These are phyloP conservation scores for Nothocercus julius DNA, from an alignment of 2,113 vertebrate species.

Conservation along the genomic window DNA sequence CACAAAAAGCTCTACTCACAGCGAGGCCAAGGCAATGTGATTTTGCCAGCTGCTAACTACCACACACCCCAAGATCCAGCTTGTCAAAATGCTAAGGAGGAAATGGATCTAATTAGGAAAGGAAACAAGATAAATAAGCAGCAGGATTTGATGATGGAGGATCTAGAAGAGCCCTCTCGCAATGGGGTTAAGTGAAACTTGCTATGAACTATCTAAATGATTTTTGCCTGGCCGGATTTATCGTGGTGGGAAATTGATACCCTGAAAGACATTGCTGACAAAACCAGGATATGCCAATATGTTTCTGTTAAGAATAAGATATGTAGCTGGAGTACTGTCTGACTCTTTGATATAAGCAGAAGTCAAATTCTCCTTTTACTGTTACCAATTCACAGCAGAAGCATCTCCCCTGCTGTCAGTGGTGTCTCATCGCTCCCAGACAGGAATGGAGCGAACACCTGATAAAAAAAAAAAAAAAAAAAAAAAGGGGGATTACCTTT, in stretches of 20 bases:
- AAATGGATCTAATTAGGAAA: slow-evolving; percentile 1
- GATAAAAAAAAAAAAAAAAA: not conserved
- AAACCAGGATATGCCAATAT: not conserved
- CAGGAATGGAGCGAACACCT: not conserved
- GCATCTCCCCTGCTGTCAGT: not conserved
- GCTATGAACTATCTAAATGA: not conserved
- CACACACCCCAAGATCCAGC: not conserved
- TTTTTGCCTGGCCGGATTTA: not conserved
- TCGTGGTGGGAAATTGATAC: not conserved
- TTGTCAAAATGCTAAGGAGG: not conserved
- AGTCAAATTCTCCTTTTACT: not conserved
- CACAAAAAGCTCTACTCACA: slow-evolving; percentile 73
- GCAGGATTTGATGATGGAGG: slow-evolving; percentile 83
- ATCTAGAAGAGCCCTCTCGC: slow-evolving; percentile 74
- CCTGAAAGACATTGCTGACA: not conserved
- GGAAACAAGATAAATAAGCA: slow-evolving; percentile 68
- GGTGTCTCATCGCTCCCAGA: not conserved
- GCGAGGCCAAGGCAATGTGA: slow-evolving; percentile 73
- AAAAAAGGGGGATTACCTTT: not conserved
- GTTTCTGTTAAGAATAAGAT: not conserved
- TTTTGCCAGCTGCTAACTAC: slow-evolving; percentile 70
- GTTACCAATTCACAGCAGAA: not conserved
- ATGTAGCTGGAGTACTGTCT: not conserved
- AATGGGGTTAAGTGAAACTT: slow-evolving; percentile 57
- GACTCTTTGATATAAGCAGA: fast-evolving